Evolutionary conservation across 2,888 invertebrate genomes (phyloP).

Genomic region (Troides helena): DNA sequence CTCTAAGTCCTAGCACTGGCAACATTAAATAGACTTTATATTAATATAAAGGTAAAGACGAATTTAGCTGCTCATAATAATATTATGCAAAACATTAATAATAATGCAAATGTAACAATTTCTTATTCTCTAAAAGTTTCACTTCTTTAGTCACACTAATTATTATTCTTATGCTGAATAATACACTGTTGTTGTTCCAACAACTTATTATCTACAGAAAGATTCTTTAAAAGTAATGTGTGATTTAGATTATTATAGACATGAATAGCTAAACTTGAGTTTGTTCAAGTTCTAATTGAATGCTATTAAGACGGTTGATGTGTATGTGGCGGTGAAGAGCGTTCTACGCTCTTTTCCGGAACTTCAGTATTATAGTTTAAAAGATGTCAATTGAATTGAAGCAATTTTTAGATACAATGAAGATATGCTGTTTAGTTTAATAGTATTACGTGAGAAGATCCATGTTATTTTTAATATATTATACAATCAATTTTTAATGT

Average conservation of each 20-base stretch:
- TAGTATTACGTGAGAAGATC: neutral
- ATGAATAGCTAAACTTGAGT: neutral
- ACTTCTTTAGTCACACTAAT: neutral
- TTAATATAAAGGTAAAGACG: too few relatives aligned
- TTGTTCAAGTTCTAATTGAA: neutral
- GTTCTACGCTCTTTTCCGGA: neutral
- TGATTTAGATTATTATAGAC: conserved; percentile 15
- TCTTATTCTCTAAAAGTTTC: neutral
- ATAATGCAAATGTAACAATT: neutral
- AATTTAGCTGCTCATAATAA: too few relatives aligned
- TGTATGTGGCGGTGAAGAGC: neutral
- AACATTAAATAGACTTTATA: too few relatives aligned
- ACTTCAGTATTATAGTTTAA: neutral
- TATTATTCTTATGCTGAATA: conserved; percentile 7
- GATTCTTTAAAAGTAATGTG: conserved; percentile 10
- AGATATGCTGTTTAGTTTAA: neutral
- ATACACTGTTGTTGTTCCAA: neutral
- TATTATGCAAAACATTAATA: too few relatives aligned
- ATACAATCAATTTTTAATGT: too few relatives aligned
- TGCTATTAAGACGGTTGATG: neutral
- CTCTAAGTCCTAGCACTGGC: too few relatives aligned
- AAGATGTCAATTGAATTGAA: neutral
- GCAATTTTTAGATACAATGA: conserved; percentile 1
- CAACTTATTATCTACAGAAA: neutral
- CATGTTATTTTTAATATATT: too few relatives aligned